Conservation (phyloP, 2,888 invertebrate species). For the Orchesella flavescens region DNA sequence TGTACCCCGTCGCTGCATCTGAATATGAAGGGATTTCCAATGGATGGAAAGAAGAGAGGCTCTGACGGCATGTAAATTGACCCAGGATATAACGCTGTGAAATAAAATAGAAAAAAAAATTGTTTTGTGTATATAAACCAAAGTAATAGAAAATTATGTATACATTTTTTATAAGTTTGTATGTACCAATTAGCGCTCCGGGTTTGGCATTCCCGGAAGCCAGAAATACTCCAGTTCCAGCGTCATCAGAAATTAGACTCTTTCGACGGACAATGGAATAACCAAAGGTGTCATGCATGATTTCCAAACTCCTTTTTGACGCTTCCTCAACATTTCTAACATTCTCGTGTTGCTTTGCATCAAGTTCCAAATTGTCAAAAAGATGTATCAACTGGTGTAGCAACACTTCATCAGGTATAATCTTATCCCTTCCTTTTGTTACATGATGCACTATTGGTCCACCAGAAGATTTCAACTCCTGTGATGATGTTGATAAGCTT, state of each 20-base stretch:
- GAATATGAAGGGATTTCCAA: conserved; percentile 76
- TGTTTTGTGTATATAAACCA: not conserved
- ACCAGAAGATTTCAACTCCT: not conserved
- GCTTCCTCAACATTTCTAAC: not conserved
- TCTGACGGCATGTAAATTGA: conserved; percentile 75
- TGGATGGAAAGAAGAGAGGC: conserved; percentile 75
- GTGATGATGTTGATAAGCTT: not conserved
- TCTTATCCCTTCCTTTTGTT: conserved; percentile 43
- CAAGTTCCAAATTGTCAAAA: conserved; percentile 38
- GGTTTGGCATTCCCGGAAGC: conserved; percentile 68
- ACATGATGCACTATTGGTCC: conserved; percentile 56
- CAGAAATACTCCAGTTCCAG: conserved; percentile 72
- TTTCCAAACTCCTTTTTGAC: conserved; percentile 24
- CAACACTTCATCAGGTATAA: conserved; percentile 41
- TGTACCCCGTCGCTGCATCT: conserved; percentile 75
- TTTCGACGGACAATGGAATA: conserved; percentile 55
- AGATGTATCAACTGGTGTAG: conserved; percentile 25
- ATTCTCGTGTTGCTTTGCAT: not conserved
- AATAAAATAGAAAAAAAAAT: conserved; percentile 6
- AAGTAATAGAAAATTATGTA: not conserved
- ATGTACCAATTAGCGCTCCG: conserved; percentile 72
- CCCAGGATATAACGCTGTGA: conserved; percentile 73
- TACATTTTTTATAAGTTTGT: not conserved
- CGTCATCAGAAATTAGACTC: conserved; percentile 56
- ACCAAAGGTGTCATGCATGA: conserved; percentile 62